These are phyloP conservation scores for Parnassius mnemosyne DNA, from an alignment of 2,888 invertebrate species.

Conservation along the genomic window DNA sequence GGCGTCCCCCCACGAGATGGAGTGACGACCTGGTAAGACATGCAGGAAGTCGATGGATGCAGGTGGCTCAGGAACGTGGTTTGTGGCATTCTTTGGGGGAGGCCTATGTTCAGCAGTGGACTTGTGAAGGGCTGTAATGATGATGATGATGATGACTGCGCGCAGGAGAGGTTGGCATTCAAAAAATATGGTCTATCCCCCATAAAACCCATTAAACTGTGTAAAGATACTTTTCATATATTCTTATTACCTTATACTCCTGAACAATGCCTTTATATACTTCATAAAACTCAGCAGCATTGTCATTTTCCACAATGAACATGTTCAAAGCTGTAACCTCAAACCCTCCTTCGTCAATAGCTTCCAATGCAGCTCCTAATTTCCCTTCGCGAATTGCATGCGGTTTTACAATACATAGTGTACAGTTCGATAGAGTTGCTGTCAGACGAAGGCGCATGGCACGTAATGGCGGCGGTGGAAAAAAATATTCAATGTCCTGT, in stretches of 20 bases:
- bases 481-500: constrained; percentile 83
- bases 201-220: too few relatives aligned
- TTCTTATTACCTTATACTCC: constrained; percentile 83
- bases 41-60: too few relatives aligned
- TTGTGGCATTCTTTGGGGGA: too few relatives aligned
- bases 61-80: too few relatives aligned
- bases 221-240: not conserved
- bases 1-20: too few relatives aligned
- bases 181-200: too few relatives aligned
- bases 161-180: too few relatives aligned
- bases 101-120: too few relatives aligned
- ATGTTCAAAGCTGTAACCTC: constrained; percentile 89
- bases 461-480: constrained; percentile 66
- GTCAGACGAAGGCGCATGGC: constrained; percentile 71
- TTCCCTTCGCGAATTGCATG: constrained; percentile 90
- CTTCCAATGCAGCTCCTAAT: constrained; percentile 83
- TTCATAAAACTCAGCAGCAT: constrained; percentile 95
- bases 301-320: constrained; percentile 87
- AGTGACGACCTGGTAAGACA: too few relatives aligned
- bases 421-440: constrained; percentile 83
- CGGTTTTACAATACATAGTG: constrained; percentile 93
- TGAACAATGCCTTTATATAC: constrained; percentile 94
- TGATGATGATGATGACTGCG: too few relatives aligned
- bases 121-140: too few relatives aligned
- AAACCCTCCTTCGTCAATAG: constrained; percentile 88